Evolutionary conservation across 2,888 invertebrate species (phyloP), one percentile per base, ranked within the genome.

Genomic region (Watsonalla cultraria): DNA sequence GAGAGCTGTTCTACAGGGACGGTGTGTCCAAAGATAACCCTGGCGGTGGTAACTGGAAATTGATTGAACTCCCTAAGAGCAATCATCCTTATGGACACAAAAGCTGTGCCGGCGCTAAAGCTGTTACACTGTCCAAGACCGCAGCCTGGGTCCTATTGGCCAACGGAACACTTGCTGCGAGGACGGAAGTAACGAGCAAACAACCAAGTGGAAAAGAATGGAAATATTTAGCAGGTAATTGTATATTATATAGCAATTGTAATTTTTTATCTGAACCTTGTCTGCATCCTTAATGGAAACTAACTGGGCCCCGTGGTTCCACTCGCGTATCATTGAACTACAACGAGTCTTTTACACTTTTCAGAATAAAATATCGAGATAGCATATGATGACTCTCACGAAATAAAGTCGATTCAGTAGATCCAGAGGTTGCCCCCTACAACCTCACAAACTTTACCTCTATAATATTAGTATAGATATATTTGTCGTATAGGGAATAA

Each of bases 121-220:
- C 94, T 68, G 92, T 97, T 35, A 94, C 96, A 0, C 93, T 95
- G 13, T 96, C 96, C 2, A 84, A 90, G 34, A 88, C 92, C 33
- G 93, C 94, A 0, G 95, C 97, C 7, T 97, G 97, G 97, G 96
- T 94, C 0, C 80, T 97, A 35, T 96, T 97, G 65, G 92, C 92
- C 24, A 92, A 92, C 61, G 95, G 95, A 37, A 91, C 92, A 54
- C 80, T 98, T 54, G 95, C 95, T 66, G 94, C 96, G 7, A 93
- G 98, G 53, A 94, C 94, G 56, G 96, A 96, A 74, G 93, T 97
- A 51, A 94, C 94, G 5, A 85, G 91, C 39, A 92, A 94, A 39
- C 95, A 94, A 67, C 96, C 95, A 0, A 96, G 95, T 76, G 98
- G 98, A 35, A 95, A 95, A 33, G 93, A 95, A 71, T 98, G 98